Evolutionary conservation across 2,113 vertebrate species (phyloP).

Genomic region (Indicator indicator): DNA sequence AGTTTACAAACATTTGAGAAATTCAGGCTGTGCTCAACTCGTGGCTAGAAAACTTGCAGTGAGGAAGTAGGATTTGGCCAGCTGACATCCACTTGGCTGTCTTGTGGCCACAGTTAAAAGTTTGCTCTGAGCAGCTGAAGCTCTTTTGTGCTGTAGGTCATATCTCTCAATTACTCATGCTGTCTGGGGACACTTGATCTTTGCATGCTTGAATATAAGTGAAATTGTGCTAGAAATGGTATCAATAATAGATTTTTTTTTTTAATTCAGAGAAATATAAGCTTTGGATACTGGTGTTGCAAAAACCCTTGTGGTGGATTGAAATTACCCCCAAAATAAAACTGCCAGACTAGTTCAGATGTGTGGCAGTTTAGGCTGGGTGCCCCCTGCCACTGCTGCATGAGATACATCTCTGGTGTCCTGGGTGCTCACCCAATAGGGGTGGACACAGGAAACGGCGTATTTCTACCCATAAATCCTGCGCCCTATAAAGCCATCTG

Average conservation of each 20-base stretch:
- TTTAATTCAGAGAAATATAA: neutral
- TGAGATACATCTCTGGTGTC: too few relatives aligned
- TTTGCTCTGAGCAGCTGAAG: neutral
- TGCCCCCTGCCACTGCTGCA: too few relatives aligned
- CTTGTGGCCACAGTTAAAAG: neutral
- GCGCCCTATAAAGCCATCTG: too few relatives aligned
- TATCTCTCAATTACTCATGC: neutral
- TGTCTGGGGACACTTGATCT: neutral
- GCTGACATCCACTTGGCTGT: neutral
- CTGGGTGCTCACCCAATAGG: too few relatives aligned
- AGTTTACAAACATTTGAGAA: neutral
- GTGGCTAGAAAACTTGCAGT: neutral
- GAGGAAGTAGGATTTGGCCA: neutral
- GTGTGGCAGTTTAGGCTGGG: too few relatives aligned
- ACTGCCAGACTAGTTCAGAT: too few relatives aligned
- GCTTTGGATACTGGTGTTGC: neutral
- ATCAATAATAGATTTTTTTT: neutral
- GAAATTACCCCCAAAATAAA: too few relatives aligned
- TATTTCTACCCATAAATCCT: too few relatives aligned
- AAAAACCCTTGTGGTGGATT: neutral
- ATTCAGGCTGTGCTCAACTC: neutral
- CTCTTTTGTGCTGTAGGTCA: neutral
- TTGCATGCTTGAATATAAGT: rapidly evolving
- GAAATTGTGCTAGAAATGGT: neutral
- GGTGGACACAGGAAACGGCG: too few relatives aligned